Conservation (phyloP, 1,140 invertebrate species). For the Ectropis grisescens region DNA sequence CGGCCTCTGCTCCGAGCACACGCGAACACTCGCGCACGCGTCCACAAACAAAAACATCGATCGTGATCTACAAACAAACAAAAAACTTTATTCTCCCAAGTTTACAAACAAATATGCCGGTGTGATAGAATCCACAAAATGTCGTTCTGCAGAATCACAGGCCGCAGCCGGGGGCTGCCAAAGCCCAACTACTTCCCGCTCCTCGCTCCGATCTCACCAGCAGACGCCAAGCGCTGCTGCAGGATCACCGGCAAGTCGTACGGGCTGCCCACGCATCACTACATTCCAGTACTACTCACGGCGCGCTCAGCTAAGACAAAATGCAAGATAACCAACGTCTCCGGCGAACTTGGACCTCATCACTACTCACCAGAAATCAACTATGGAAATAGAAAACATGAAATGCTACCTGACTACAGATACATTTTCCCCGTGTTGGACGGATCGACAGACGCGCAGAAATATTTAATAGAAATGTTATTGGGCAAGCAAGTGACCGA, state of each 20-base stretch:
- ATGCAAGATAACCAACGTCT: constrained; percentile 76
- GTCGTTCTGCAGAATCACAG: constrained; percentile 87
- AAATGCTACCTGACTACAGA: constrained; percentile 77
- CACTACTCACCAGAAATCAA: constrained; percentile 71
- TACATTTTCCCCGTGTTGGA: constrained; percentile 82
- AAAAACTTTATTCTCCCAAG: constrained; percentile 12
- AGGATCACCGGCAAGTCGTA: constrained; percentile 87
- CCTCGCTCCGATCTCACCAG: constrained; percentile 83
- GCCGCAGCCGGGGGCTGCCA: constrained; percentile 81
- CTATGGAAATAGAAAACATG: constrained; percentile 76
- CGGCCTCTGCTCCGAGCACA: constrained; percentile 29
- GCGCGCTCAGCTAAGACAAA: constrained; percentile 71
- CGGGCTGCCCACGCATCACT: constrained; percentile 81
- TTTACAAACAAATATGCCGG: constrained; percentile 58
- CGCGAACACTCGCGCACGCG: constrained; percentile 27
- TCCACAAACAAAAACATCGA: constrained; percentile 9
- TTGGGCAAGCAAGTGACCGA: constrained; percentile 73
- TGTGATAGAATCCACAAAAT: constrained; percentile 53
- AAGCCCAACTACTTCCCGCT: constrained; percentile 88
- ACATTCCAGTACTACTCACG: constrained; percentile 81
- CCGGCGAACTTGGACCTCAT: constrained; percentile 71
- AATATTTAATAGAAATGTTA: constrained; percentile 73
- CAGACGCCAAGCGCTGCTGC: constrained; percentile 83
- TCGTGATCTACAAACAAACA: constrained; percentile 26
- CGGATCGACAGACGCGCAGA: constrained; percentile 74